These are phyloP conservation scores for Malurus elegans DNA, from an alignment of 2,113 vertebrate species.

Conservation along the genomic window DNA sequence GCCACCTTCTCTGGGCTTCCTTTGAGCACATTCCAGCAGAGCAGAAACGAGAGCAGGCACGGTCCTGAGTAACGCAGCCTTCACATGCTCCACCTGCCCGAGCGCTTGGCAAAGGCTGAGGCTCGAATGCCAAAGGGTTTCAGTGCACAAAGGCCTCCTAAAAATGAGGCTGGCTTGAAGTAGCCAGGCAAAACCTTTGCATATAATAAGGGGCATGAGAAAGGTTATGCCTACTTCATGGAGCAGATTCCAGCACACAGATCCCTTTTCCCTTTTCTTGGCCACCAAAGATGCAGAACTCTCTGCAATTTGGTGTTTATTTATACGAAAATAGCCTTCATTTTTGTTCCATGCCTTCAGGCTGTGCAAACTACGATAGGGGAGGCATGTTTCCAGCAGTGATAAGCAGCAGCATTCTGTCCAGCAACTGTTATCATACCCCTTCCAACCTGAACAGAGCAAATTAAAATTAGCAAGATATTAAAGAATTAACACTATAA, in stretches of 20 bases:
- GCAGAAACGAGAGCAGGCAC: background rate
- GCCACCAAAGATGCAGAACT: constrained; percentile 58
- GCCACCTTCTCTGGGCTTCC: background rate
- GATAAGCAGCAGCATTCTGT: constrained; percentile 25
- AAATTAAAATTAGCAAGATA: constrained; percentile 51
- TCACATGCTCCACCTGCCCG: constrained; percentile 16
- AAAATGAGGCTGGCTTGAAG: constrained; percentile 19
- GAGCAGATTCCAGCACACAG: constrained; percentile 51
- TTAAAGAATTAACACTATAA: constrained; percentile 53
- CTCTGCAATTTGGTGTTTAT: constrained; percentile 54
- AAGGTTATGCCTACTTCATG: constrained; percentile 47
- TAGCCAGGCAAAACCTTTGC: constrained; percentile 26
- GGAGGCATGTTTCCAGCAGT: constrained; percentile 33
- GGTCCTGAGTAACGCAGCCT: background rate
- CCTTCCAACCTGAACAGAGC: background rate
- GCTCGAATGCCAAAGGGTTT: background rate
- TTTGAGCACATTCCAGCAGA: background rate
- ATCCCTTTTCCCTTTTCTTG: constrained; percentile 47
- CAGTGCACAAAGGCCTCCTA: background rate
- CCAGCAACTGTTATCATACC: constrained; percentile 3
- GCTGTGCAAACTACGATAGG: background rate
- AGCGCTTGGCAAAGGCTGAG: constrained; percentile 24
- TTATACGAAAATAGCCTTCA: constrained; percentile 56
- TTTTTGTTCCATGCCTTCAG: constrained; percentile 53
- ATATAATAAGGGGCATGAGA: constrained; percentile 65